These are phyloP conservation scores for Crocidura indochinensis DNA, from an alignment of 2,797 vertebrate species.

Conservation along the genomic window DNA sequence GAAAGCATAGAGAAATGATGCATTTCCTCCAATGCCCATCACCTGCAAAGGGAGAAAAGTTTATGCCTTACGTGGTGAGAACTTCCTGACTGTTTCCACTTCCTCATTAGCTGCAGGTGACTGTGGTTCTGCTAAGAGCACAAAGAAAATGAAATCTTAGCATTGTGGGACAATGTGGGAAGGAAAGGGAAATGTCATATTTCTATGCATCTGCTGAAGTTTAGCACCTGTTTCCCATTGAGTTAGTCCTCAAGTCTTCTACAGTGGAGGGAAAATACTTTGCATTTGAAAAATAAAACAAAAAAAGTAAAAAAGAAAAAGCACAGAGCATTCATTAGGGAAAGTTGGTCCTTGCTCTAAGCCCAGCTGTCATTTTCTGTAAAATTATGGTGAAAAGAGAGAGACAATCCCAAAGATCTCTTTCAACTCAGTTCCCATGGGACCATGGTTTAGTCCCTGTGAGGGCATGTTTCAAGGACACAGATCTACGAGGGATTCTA, in stretches of 20 bases:
- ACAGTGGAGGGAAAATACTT: not conserved
- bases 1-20: conserved; percentile 39
- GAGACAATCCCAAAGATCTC: not conserved
- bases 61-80: not conserved
- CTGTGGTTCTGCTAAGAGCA: conserved; percentile 2
- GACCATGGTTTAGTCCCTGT: not conserved
- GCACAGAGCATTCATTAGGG: not conserved
- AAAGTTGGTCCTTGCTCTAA: not conserved
- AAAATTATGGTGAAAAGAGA: not conserved
- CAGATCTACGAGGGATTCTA: not conserved
- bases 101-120: not conserved
- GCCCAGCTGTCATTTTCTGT: not conserved
- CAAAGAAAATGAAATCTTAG: not conserved
- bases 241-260: not conserved
- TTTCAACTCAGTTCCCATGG: not conserved
- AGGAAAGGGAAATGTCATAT: not conserved
- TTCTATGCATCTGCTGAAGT: not conserved
- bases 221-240: not conserved
- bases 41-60: not conserved
- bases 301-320: conserved; percentile 20
- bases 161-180: not conserved
- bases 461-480: not conserved
- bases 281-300: not conserved
- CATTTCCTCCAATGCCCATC: not conserved
- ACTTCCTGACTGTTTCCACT: not conserved